Percentiles rank a stretch among this genome's conserved stretches.
These are phyloP conservation scores for Neogale vison DNA, from an alignment of 2,113 vertebrate species.

Conservation along the genomic window DNA sequence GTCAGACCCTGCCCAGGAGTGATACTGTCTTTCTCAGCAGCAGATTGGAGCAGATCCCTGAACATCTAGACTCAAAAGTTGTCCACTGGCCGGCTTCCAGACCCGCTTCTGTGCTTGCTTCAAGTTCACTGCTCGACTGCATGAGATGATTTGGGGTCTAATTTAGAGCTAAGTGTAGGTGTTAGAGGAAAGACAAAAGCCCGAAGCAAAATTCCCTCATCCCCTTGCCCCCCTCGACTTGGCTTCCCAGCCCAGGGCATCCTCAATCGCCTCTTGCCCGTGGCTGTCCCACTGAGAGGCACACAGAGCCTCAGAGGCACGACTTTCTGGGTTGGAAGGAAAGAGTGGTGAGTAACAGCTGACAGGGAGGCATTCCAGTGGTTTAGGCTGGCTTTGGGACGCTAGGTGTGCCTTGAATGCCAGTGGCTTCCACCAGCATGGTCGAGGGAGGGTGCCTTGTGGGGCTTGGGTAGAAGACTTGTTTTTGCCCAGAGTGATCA, in stretches of 20 bases:
- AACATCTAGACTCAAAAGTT: too few species aligned
- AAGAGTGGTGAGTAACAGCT: rapidly evolving
- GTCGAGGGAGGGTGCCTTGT: rapidly evolving
- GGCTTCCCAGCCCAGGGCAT: background rate
- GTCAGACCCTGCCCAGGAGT: background rate
- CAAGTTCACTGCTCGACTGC: too few species aligned
- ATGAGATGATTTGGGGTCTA: background rate
- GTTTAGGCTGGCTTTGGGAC: too few species aligned
- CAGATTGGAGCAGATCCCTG: rapidly evolving
- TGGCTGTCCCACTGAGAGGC: background rate
- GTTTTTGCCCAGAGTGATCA: background rate
- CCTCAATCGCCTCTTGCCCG: rapidly evolving
- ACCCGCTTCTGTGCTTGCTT: background rate
- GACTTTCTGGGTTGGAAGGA: background rate
- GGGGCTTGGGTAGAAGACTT: background rate
- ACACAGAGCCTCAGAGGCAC: rapidly evolving
- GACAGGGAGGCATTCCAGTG: rapidly evolving
- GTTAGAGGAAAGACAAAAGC: background rate
- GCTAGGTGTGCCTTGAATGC: background rate
- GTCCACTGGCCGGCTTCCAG: rapidly evolving
- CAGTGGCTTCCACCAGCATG: rapidly evolving
- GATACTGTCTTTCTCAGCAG: background rate
- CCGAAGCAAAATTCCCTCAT: background rate
- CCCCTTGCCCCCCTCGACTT: rapidly evolving
- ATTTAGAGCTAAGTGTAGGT: background rate